Evolutionary conservation across 53 echinoderm and acorn worm genomes (phyloP), one percentile per base, ranked within the genome.

Genomic region (Temnopleurus reevesii): DNA sequence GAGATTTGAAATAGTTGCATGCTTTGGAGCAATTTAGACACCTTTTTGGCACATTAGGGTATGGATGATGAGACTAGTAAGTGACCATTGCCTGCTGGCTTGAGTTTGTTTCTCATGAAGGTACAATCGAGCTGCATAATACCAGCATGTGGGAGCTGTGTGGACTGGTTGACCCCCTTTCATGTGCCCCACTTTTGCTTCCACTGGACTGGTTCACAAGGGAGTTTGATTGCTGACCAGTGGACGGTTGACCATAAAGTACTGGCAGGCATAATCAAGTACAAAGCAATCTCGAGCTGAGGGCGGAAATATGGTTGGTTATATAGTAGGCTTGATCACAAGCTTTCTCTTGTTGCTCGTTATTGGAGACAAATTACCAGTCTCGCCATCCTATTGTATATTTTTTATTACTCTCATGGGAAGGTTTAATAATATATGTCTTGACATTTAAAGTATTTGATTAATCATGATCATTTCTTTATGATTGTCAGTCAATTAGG

Each of bases 221-320:
- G 71, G 71, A 71, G 41, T 71, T 71, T 71, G 38, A 71, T n/a
- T 71, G 71, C n/a, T 41, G 71, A 41, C 5, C 71, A 21, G 21
- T 71, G 56, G 71, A 41, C 36, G 7, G 41, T n/a, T 71, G 71
- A 71, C 71, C 71, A 71, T 15, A 41, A 41, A 17, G 43, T 71
- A 36, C 71, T 71, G 36, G 71, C 41, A 71, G 71, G 71, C 71
- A 71, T 71, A 71, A 71, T 71, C 34, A 61, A 41, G 41, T 71
- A 41, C n/a, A 71, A 71, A 19, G 41, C 38, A 71, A 38, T 41
- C 19, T 41, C n/a, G 38, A 71, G 21, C 8, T n/a, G 23, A 38
- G 36, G 43, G n/a, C 30, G 43, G 71, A 71, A 71, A 71, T 71
- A 5, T 0, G 36, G 23, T 41, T 71, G 38, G n/a, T 41, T 71